These are phyloP conservation scores for Callitettix versicolor DNA, from an alignment of 1,140 invertebrate species.

Conservation along the genomic window DNA sequence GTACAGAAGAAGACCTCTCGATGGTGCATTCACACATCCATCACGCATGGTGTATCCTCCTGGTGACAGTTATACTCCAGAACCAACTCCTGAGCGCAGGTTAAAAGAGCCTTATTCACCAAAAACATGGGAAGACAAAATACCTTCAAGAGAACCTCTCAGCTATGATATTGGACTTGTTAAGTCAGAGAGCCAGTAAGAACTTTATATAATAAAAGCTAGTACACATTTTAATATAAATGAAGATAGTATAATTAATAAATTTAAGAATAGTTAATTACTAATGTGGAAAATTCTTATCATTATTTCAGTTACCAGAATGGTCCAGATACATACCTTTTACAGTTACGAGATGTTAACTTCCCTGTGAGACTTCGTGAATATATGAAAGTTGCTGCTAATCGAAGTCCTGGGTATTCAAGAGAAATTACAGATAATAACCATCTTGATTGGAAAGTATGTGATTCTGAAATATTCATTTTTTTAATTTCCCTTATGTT, in stretches of 20 bases:
- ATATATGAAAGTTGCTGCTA: constrained; percentile 83
- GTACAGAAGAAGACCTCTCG: constrained; percentile 68
- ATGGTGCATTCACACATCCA: constrained; percentile 75
- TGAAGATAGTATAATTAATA: too few species aligned
- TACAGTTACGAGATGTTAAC: constrained; percentile 83
- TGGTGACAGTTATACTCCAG: constrained; percentile 65
- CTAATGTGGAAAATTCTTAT: too few species aligned
- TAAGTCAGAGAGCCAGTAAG: constrained; percentile 80
- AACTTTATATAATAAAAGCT: constrained; percentile 26
- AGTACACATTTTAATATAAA: too few species aligned
- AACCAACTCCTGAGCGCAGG: constrained; percentile 49
- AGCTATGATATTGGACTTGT: constrained; percentile 72
- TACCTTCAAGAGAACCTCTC: constrained; percentile 63
- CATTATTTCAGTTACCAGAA: constrained; percentile 70
- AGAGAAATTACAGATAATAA: constrained; percentile 20
- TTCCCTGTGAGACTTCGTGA: constrained; percentile 83
- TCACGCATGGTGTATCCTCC: constrained; percentile 92
- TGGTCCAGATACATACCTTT: constrained; percentile 88
- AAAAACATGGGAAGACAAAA: constrained; percentile 53
- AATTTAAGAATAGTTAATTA: too few species aligned
- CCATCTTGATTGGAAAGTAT: constrained; percentile 64
- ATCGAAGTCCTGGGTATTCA: constrained; percentile 45
- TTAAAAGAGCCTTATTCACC: constrained; percentile 32
- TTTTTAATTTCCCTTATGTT: too few species aligned
- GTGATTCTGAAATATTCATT: neutral